A percentile compares a stretch with the other conserved stretches of the same genome.
phyloP scores from a whole-genome alignment of 2,888 invertebrate genomes.

The Podotricha telesiphe region DNA sequence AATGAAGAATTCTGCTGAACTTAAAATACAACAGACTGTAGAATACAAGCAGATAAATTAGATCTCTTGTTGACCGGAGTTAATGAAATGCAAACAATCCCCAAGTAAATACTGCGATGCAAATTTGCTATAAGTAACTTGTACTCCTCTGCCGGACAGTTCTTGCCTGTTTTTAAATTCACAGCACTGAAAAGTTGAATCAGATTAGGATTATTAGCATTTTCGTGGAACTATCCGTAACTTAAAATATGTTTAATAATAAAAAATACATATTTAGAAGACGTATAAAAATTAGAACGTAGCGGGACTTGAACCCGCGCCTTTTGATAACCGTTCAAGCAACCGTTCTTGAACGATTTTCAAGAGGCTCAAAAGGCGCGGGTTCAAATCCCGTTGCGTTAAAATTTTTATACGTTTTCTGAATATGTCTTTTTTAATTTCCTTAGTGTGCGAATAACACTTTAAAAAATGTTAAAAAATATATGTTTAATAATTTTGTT shows the following conservation, averaged over 20 bases:
- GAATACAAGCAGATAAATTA: constrained; percentile 64
- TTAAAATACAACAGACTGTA: constrained; percentile 54
- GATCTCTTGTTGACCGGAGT: constrained; percentile 68
- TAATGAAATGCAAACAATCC: constrained; percentile 76
- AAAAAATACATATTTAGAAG: no score
- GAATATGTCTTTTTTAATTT: no score
- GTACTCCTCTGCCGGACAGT: constrained; percentile 43
- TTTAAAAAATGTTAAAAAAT: no score
- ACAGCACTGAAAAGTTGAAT: constrained; percentile 29
- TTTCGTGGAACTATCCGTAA: constrained; percentile 7
- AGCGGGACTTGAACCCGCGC: no score
- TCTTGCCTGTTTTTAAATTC: constrained; percentile 41
- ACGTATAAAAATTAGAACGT: no score
- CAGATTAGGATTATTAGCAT: constrained; percentile 24
- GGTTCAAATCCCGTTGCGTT: no score
- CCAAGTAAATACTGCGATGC: constrained; percentile 61
- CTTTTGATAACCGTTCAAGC: no score
- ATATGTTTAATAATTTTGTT: no score
- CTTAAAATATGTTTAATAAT: neutral
- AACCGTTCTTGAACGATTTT: no score
- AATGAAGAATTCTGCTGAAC: constrained; percentile 46
- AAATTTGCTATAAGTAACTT: constrained; percentile 56
- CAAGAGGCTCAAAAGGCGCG: no score
- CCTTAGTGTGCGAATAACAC: no score
- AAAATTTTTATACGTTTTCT: no score